Base-by-base conservation (phyloP, 2,888 invertebrate species). In the Tipula helvola region DNA sequence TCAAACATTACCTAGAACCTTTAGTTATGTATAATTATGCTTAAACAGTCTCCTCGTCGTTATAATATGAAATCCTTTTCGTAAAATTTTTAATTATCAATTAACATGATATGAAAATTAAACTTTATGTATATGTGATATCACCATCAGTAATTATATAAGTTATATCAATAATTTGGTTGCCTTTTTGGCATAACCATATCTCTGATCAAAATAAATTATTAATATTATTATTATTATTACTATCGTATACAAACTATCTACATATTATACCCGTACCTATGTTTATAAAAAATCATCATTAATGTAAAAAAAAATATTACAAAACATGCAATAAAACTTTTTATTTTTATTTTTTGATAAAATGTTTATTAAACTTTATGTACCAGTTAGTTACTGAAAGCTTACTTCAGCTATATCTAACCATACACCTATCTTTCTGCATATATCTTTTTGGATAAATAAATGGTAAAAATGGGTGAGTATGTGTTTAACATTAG, bases 131-230 rank as follows among this genome's bases (percentile, higher is more conserved):
- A 71, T 71, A 71, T 71, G 71, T 71, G 71, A 71, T 71, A 71
- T 71, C 71, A 71, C 71, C 71, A 71, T 71, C 71, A 28, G 71
- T 71, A 71, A 71, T 71, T 71, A 71, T 28, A 10, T 71, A 71
- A 71, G 71, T 71, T 71, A 71, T 71, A 71, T 71, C 71, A 71
- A 71, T 71, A 71, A 71, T 71, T 71, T 71, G 71, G 71, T 71
- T 71, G 71, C 28, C 13, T 71, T 71, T 71, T 71, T 28, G 71
- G 71, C 71, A 71, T 71, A 28, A 71, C 28, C 71, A 12, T 71
- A 71, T 71, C 71, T 71, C 71, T 71, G 71, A 71, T 71, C 28
- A 71, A 71, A 71, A 7, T 71, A 71, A 71, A 28, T 71, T 71
- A 71, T 71, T 71, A 71, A 71, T 71, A 71, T 71, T 71, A 28